phyloP scores from a whole-genome alignment of 2,113 vertebrate species.

The Acrocephalus arundinaceus region DNA sequence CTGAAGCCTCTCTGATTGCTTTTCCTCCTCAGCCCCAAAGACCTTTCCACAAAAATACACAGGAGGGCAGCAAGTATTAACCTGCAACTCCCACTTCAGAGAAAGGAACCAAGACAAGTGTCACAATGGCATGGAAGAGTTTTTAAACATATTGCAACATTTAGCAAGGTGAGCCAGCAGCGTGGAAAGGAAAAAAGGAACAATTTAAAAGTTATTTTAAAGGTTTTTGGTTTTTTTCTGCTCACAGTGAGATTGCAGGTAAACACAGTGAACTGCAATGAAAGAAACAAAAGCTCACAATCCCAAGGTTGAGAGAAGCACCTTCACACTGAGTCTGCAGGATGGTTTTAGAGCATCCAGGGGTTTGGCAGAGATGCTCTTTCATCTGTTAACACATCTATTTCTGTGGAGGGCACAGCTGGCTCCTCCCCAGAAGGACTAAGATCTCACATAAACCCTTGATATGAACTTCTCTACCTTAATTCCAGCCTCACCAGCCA shows the following conservation, averaged over 20 bases:
- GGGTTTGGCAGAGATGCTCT: not conserved
- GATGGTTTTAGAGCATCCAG: not conserved
- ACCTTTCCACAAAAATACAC: not conserved
- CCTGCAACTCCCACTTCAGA: not conserved
- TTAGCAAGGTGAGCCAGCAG: not conserved
- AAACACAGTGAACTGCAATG: not conserved
- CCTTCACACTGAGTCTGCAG: not conserved
- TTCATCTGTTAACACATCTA: not conserved
- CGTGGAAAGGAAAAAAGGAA: not conserved
- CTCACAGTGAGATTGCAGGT: not conserved
- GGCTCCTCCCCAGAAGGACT: not conserved
- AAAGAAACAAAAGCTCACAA: not conserved
- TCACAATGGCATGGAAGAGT: not conserved
- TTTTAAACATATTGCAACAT: not conserved
- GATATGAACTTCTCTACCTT: not conserved
- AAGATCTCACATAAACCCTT: not conserved
- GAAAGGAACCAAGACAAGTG: not conserved
- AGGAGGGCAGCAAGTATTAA: constrained; percentile 8
- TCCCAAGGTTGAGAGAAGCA: not conserved
- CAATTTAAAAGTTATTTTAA: not conserved
- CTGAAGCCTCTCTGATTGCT: constrained; percentile 13
- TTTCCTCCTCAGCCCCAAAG: not conserved
- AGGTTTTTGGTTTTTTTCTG: not conserved
- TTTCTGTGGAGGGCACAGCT: not conserved
- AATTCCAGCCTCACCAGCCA: not conserved